phyloP scores from a whole-genome alignment of 2,888 invertebrate genomes.

The Tigriopus californicus region DNA sequence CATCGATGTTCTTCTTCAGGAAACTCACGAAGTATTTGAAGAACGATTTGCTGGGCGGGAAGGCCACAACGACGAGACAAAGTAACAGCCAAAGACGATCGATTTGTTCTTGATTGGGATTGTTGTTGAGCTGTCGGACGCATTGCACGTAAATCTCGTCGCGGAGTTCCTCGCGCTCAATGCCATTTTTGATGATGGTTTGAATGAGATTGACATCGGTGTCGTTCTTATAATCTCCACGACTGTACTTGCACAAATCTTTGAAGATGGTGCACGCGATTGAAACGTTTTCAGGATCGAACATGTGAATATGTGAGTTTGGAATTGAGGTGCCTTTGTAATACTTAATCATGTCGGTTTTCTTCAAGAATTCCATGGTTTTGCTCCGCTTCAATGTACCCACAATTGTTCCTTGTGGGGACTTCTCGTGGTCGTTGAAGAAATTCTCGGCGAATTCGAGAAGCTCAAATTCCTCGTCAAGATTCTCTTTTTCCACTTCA shows the following conservation, averaged over 20 bases:
- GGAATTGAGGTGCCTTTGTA: slow-evolving; percentile 72
- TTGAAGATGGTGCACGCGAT: slow-evolving; percentile 75
- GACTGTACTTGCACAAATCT: slow-evolving; percentile 74
- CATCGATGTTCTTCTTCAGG: slow-evolving; percentile 45
- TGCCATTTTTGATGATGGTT: slow-evolving; percentile 60
- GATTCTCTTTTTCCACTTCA: slow-evolving; percentile 34
- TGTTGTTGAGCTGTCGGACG: slow-evolving; percentile 69
- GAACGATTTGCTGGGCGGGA: slow-evolving; percentile 66
- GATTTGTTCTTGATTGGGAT: slow-evolving; percentile 61
- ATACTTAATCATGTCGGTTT: slow-evolving; percentile 79
- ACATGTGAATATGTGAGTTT: slow-evolving; percentile 80
- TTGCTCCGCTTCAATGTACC: slow-evolving; percentile 50
- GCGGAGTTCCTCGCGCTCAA: slow-evolving; percentile 73
- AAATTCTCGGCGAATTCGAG: slow-evolving; percentile 81
- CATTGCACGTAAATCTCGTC: slow-evolving; percentile 71
- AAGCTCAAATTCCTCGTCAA: slow-evolving; percentile 50
- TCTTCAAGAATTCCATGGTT: slow-evolving; percentile 47
- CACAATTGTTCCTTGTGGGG: slow-evolving; percentile 63
- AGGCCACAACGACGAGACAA: slow-evolving; percentile 73
- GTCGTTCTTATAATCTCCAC: slow-evolving; percentile 67
- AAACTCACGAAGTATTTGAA: slow-evolving; percentile 62
- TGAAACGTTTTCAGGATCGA: slow-evolving; percentile 80
- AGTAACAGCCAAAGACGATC: slow-evolving; percentile 73
- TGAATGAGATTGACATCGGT: slow-evolving; percentile 59
- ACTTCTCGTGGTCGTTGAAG: slow-evolving; percentile 70